Base-by-base conservation (phyloP, 2,888 invertebrate species). In the Drosophila colorata region DNA sequence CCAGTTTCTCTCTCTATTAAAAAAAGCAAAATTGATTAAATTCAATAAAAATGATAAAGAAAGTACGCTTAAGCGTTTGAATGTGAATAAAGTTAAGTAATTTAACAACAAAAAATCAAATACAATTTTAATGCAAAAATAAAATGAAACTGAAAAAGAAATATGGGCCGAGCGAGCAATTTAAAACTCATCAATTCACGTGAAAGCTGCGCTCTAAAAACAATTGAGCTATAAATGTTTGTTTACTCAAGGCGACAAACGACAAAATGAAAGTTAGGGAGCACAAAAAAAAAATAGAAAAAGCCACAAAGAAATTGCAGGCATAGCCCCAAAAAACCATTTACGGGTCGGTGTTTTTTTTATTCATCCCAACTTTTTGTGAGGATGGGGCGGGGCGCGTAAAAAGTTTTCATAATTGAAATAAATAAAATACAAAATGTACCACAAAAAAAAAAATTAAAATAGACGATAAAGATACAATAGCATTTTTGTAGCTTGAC, bases 131-230 rank as follows among this genome's bases (percentile, higher is more conserved):
- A 60, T 16, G 11, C 1, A 13, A 33, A 33, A 13, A 14, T n/a
- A 59, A 57, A 44, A 7, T 31, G 23, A 57, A 31, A 63, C 11
- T 40, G 31, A 35, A 31, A 31, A 7, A 14, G 8, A 46, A 37
- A 60, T 20, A 33, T 33, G 35, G 41, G 31, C 16, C 14, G 44
- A 18, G 44, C 59, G 8, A 68, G 66, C 87, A 84, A 87, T 87
- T 85, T 80, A 84, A 85, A 87, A 76, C 85, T 73, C 85, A 85
- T 87, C 87, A 85, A 80, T 84, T 84, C 78, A 58, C 66, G 66
- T 46, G 61, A 70, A 69, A 63, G 63, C 72, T 67, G 63, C 66
- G 76, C 76, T 61, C 64, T 73, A 63, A 81, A 83, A 76, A 78
- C 76, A 84, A 81, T 84, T 84, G 79, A 84, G 81, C 74, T 63